phyloP scores from a whole-genome alignment of 2,888 invertebrate genomes.

The Yponomeuta sedellus region DNA sequence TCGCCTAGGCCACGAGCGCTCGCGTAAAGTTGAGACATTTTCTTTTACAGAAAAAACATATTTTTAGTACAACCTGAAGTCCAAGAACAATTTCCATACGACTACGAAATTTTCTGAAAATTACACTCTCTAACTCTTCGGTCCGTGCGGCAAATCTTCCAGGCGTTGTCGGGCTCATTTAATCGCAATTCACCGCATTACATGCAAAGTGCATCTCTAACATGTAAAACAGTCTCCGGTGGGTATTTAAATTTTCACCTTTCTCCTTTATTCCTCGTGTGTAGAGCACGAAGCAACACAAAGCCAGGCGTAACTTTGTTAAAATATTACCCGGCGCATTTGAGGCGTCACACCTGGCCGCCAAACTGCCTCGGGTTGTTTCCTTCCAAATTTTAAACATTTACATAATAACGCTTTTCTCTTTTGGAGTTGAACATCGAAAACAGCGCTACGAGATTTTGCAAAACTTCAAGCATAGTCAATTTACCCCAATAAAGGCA shows the following conservation, averaged over 20 bases:
- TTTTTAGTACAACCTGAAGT: not conserved
- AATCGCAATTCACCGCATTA: conserved; percentile 50
- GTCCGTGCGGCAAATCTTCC: not conserved
- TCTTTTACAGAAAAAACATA: not conserved
- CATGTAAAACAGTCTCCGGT: conserved; percentile 69
- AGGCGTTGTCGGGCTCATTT: conserved; percentile 44
- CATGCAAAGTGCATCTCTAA: conserved; percentile 73
- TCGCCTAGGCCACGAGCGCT: no score
- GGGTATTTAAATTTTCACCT: conserved; percentile 73
- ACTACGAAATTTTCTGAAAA: not conserved
- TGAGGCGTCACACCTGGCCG: conserved; percentile 44
- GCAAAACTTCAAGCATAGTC: not conserved
- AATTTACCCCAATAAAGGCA: not conserved
- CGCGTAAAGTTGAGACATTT: no score
- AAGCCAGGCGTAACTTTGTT: conserved; percentile 62
- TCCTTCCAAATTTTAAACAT: conserved; percentile 8
- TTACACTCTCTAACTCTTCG: not conserved
- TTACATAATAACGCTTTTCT: conserved; percentile 1
- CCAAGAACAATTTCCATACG: not conserved
- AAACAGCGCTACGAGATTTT: not conserved
- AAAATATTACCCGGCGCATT: conserved; percentile 60
- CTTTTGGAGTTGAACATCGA: not conserved
- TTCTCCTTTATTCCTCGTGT: conserved; percentile 65
- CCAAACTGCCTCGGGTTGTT: conserved; percentile 18
- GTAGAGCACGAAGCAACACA: conserved; percentile 44